Conservation (phyloP, 2,113 vertebrate species). For the Sinocyclocheilus anophthalmus region DNA sequence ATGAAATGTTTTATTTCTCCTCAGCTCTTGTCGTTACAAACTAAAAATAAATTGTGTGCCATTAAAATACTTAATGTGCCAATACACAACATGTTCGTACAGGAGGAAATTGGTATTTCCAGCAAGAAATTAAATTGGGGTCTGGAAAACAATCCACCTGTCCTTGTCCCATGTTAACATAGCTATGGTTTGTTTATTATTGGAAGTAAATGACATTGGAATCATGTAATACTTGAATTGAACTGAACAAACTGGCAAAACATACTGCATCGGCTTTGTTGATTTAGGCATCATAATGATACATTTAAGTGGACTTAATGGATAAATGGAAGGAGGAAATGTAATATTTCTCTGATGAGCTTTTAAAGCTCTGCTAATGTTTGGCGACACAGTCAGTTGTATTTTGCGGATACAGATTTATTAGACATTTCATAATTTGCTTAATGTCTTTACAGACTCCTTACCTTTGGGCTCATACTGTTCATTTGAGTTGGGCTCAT, state of each 20-base stretch:
- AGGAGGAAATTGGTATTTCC: too few species aligned
- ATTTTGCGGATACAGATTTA: neutral
- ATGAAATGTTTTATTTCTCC: neutral
- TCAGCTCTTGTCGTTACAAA: too few species aligned
- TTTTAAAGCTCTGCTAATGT: neutral
- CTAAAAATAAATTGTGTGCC: too few species aligned
- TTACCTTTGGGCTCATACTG: constrained; percentile 82
- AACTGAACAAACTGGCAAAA: neutral
- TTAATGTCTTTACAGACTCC: constrained; percentile 64
- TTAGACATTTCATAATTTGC: constrained; percentile 2
- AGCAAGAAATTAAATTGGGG: too few species aligned
- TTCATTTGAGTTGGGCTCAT: constrained; percentile 82
- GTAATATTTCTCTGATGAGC: neutral
- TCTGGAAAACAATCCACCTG: neutral
- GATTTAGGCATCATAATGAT: neutral
- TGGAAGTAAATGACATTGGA: neutral
- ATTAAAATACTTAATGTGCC: too few species aligned
- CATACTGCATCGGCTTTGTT: neutral
- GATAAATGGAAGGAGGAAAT: neutral
- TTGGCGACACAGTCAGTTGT: neutral
- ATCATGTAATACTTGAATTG: neutral
- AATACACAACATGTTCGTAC: too few species aligned
- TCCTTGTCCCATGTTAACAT: neutral
- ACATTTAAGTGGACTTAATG: neutral
- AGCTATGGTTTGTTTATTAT: neutral